Conservation (phyloP, 2,113 vertebrate species). For the Zosterops pallidus region DNA sequence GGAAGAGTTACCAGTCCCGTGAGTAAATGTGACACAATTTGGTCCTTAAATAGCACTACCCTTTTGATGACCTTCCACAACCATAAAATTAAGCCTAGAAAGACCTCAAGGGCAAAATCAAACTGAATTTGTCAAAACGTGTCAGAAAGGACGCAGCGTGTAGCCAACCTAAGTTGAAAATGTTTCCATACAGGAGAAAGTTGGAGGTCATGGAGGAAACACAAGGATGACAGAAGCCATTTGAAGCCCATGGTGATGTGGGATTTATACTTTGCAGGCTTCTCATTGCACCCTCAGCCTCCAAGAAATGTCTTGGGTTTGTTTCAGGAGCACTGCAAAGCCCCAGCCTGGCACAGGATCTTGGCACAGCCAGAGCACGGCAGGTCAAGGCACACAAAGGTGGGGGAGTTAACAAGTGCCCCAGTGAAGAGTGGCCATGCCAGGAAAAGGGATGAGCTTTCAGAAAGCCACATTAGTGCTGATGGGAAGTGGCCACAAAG, state of each 20-base stretch:
- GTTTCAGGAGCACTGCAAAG: not conserved
- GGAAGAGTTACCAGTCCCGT: not conserved
- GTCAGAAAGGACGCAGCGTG: constrained; percentile 2
- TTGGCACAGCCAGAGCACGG: not conserved
- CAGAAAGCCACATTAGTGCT: not conserved
- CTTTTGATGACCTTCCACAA: constrained; percentile 63
- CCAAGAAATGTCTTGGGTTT: not conserved
- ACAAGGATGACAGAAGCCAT: not conserved
- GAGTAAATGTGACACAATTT: constrained; percentile 47
- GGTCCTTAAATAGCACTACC: constrained; percentile 43
- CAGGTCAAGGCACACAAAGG: not conserved
- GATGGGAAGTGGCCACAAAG: not conserved
- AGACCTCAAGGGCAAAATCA: constrained; percentile 54
- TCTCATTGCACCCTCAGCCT: not conserved
- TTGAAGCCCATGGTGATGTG: not conserved
- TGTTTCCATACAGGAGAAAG: not conserved
- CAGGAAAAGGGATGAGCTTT: not conserved
- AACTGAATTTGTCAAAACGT: constrained; percentile 51
- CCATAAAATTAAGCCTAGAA: constrained; percentile 53
- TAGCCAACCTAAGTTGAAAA: constrained; percentile 7
- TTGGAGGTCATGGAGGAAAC: constrained; percentile 22
- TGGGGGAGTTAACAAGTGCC: not conserved
- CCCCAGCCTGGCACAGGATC: not conserved
- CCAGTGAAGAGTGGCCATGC: not conserved
- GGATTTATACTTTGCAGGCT: not conserved